Evolutionary conservation across 2,113 vertebrate genomes (phyloP).

Genomic region (Microcebus ravelobensis): DNA sequence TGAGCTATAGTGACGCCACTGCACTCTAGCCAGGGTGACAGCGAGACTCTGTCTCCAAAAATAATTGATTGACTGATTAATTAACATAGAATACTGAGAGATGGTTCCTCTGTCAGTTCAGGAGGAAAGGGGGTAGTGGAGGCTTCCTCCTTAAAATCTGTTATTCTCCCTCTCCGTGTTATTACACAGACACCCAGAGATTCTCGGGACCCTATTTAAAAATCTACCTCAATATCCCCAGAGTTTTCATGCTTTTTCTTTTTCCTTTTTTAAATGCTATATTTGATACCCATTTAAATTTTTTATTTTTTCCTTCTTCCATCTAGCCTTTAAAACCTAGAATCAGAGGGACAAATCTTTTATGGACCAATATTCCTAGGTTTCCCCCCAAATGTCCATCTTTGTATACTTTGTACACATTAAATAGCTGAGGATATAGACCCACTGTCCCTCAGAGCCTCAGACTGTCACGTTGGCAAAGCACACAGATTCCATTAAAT

Average conservation of each 20-base stretch:
- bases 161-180: not conserved
- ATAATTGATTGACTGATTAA: too few species aligned
- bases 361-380: not conserved
- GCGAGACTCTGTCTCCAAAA: too few species aligned
- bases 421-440: not conserved
- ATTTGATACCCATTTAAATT: not conserved
- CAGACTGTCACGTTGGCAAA: not conserved
- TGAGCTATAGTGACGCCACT: too few species aligned
- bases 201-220: not conserved
- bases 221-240: not conserved
- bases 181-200: not conserved
- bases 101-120: not conserved
- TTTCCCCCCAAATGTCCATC: not conserved
- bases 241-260: not conserved
- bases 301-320: not conserved
- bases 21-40: too few species aligned
- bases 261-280: not conserved
- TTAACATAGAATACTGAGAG: too few species aligned
- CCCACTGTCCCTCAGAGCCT: not conserved
- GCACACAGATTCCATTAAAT: not conserved
- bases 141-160: not conserved
- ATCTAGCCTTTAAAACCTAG: not conserved
- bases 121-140: not conserved
- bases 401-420: not conserved
- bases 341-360: conserved; percentile 15